phyloP scores from a whole-genome alignment of 2,888 invertebrate species.

The Volucella zonaria region DNA sequence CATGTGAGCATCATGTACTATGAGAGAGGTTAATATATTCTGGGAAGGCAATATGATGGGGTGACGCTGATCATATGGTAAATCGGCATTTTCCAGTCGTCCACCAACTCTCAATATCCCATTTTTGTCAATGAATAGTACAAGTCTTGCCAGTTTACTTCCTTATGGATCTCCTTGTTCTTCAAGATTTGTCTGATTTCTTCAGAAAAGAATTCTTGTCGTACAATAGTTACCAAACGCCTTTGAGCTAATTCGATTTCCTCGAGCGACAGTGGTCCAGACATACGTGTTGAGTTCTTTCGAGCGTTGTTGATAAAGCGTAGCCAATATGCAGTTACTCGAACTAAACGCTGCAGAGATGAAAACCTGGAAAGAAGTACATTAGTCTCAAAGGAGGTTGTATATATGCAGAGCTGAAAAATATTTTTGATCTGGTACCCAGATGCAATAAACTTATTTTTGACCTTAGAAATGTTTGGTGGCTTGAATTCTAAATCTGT shows the following conservation, averaged over 20 bases:
- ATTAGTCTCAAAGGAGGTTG: neutral
- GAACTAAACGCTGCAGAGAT: too few relatives aligned
- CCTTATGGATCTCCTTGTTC: neutral
- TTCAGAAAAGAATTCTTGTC: neutral
- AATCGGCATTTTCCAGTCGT: slow-evolving; percentile 4
- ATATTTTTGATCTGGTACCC: slow-evolving; percentile 15
- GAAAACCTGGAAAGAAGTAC: neutral
- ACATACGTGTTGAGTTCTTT: too few relatives aligned
- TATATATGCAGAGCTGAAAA: slow-evolving; percentile 19
- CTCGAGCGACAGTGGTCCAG: too few relatives aligned
- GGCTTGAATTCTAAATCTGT: slow-evolving; percentile 5
- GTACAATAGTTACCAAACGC: too few relatives aligned
- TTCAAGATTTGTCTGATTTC: neutral
- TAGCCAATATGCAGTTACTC: too few relatives aligned
- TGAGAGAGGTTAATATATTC: too few relatives aligned
- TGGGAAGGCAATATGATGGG: too few relatives aligned
- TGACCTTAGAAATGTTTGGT: neutral
- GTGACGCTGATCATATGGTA: neutral
- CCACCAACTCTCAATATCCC: slow-evolving; percentile 1
- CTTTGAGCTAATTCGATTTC: too few relatives aligned
- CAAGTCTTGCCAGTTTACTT: slow-evolving; percentile 10
- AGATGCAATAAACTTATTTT: slow-evolving; percentile 26
- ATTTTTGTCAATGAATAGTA: slow-evolving; percentile 4
- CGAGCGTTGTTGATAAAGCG: too few relatives aligned
- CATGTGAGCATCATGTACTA: too few relatives aligned